These are phyloP conservation scores for Phymatocera aterrima DNA, from an alignment of 2,888 invertebrate genomes.

Conservation along the genomic window DNA sequence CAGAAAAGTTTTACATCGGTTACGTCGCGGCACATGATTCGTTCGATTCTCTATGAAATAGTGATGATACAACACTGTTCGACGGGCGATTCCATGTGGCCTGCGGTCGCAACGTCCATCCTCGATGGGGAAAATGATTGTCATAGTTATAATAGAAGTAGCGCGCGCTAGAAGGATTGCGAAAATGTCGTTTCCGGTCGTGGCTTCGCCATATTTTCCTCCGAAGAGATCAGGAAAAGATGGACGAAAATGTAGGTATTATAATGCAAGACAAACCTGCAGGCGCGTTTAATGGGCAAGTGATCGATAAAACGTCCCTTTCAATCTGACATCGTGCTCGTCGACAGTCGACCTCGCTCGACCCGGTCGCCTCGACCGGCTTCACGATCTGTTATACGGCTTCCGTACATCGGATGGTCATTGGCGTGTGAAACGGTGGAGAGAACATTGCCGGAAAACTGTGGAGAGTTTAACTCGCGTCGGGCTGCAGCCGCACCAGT, in stretches of 20 bases:
- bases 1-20: too few species aligned
- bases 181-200: too few species aligned
- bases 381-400: conserved; percentile 27
- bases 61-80: not conserved
- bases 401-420: conserved; percentile 18
- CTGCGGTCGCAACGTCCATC: not conserved
- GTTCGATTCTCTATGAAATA: not conserved
- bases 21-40: too few species aligned
- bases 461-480: not conserved
- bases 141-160: too few species aligned
- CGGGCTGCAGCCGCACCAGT: conserved; percentile 9
- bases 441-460: not conserved
- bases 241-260: too few species aligned
- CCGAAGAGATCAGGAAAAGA: too few species aligned
- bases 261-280: not conserved
- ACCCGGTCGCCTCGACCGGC: conserved; percentile 37
- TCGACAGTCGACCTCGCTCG: conserved; percentile 39
- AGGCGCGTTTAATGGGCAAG: not conserved
- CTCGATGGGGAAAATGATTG: too few species aligned
- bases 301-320: conserved; percentile 38
- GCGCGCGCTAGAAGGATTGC: too few species aligned
- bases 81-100: not conserved
- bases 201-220: too few species aligned
- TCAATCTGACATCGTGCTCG: conserved; percentile 30
- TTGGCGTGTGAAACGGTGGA: conserved; percentile 25